Base-by-base conservation (phyloP, 23 tunicate genomes). In the Styela clava region DNA sequence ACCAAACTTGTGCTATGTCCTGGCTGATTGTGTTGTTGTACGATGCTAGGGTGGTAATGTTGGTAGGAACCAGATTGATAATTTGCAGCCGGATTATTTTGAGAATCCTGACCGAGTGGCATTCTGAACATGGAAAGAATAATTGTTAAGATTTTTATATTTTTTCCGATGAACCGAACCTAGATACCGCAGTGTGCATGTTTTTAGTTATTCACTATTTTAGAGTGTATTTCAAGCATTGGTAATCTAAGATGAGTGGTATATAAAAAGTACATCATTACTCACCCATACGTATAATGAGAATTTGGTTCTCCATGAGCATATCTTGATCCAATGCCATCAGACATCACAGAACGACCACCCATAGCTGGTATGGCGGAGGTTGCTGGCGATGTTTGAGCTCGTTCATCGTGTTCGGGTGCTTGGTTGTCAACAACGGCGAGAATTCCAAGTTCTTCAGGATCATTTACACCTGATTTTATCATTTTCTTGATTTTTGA, bases 401-500 rank as follows among this genome's bases (percentile, higher is more conserved):
- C 12, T 71, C 35, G 34, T 16, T 76, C 81, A 0, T 86, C 90
- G 34, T 68, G 73, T 36, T 86, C 90, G 12, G 90, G 90, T 34
- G 90, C 85, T 63, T 86, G 90, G 77, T 86, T 86, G 67, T 86
- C 90, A 31, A 86, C 74, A 34, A 85, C 84, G 1, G 79, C 64
- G 35, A 79, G 84, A 2, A 85, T 79, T 52, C 89, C 89, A 29
- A 81, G 36, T 22, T 83, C 88, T n/a, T 84, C 85, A 28, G 70
- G 69, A 62, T 79, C 84, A 52, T 84, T 61, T 12, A 79, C 81
- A 0, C 94, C 87, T 3, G 83, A 35, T 70, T 83, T 84, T 21
- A 88, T 69, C 51, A 88, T 52, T 64, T 84, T 88, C 84, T 88
- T 88, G 29, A 88, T 78, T 56, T 88, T 88, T 25, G 94, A 88